These are phyloP conservation scores for Trissoscelio sp. DNA, from an alignment of 2,888 invertebrate species.

Conservation along the genomic window DNA sequence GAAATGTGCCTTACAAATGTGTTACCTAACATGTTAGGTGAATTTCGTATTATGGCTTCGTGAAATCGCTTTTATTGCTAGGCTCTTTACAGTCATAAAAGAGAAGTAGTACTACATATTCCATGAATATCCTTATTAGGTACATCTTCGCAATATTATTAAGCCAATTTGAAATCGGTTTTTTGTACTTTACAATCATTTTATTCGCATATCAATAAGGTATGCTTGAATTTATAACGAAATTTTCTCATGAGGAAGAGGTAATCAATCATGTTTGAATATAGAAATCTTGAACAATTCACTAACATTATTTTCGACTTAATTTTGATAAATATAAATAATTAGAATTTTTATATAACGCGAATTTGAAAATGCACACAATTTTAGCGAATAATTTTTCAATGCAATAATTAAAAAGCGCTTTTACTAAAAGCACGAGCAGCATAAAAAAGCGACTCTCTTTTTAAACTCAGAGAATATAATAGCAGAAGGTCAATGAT, in stretches of 20 bases:
- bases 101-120: conserved; percentile 19
- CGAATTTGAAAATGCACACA: too few relatives aligned
- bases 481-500: conserved; percentile 34
- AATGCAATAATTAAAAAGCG: not conserved
- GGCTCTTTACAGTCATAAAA: conserved; percentile 25
- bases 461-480: conserved; percentile 9
- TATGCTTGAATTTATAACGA: conserved; percentile 13
- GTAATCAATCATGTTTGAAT: conserved; percentile 3
- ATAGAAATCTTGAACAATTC: not conserved
- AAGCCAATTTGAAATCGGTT: conserved; percentile 27
- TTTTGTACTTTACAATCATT: conserved; percentile 32
- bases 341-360: too few relatives aligned
- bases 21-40: not conserved
- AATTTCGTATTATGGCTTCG: conserved; percentile 8
- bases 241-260: not conserved
- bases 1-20: not conserved
- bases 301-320: not conserved
- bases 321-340: too few relatives aligned
- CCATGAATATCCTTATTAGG: conserved; percentile 50
- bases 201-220: conserved; percentile 26
- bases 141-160: conserved; percentile 21
- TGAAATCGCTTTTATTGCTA: conserved; percentile 18
- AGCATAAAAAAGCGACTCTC: conserved; percentile 1
- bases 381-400: too few relatives aligned
- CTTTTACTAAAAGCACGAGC: not conserved